Evolutionary conservation across 2,113 vertebrate genomes (phyloP).

Genomic region (Pungitius pungitius): DNA sequence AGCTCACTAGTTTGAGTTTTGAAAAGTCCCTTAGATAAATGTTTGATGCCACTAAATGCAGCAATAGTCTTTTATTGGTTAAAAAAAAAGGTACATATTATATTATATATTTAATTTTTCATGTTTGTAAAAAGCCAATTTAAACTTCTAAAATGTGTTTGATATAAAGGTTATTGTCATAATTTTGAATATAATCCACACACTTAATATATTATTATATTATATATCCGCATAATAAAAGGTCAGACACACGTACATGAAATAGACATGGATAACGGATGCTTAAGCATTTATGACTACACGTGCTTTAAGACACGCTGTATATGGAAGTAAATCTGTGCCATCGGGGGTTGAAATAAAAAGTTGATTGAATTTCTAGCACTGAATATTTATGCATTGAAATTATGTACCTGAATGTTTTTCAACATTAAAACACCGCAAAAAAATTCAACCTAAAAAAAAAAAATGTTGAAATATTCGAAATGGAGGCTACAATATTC

Average conservation of each 20-base stretch:
- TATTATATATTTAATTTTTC: background rate
- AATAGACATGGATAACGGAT: constrained; percentile 9
- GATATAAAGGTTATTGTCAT: constrained; percentile 20
- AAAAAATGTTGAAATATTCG: no score
- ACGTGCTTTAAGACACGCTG: background rate
- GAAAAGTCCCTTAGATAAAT: constrained; percentile 23
- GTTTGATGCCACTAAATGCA: constrained; percentile 6
- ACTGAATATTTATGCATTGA: no score
- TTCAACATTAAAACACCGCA: no score
- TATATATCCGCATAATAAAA: constrained; percentile 21
- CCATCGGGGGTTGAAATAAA: no score
- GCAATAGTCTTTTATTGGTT: background rate
- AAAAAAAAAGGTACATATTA: background rate
- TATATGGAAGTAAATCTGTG: no score
- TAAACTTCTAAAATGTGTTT: background rate
- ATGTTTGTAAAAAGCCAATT: background rate
- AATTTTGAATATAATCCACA: constrained; percentile 30
- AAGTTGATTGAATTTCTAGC: no score
- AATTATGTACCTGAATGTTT: no score
- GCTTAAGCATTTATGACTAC: background rate
- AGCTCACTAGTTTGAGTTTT: constrained; percentile 19
- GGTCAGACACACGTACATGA: constrained; percentile 14
- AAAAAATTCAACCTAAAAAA: no score
- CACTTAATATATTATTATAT: no score
- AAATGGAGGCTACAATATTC: no score